phyloP scores from a whole-genome alignment of 2,888 invertebrate genomes.

The Oxytorus armatus region DNA sequence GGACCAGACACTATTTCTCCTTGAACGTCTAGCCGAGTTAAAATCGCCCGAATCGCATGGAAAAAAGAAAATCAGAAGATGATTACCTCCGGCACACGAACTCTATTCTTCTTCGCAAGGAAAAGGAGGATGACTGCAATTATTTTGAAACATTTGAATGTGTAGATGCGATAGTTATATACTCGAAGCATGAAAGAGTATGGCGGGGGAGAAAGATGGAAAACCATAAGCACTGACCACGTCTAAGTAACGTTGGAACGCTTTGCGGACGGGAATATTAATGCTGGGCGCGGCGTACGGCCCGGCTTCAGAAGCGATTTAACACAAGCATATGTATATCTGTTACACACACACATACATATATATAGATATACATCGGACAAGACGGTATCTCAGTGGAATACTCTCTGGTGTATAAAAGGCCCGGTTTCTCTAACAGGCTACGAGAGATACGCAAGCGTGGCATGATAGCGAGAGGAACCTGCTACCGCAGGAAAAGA shows the following conservation, averaged over 20 bases:
- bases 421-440: constrained; percentile 53
- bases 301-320: constrained; percentile 45
- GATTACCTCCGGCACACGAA: background rate
- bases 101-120: background rate
- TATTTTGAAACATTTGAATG: constrained; percentile 6
- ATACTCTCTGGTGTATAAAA: constrained; percentile 19
- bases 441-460: constrained; percentile 52
- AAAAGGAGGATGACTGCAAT: background rate
- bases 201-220: constrained; percentile 6
- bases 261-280: constrained; percentile 57
- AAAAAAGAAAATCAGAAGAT: background rate
- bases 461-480: constrained; percentile 60
- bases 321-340: constrained; percentile 24
- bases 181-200: constrained; percentile 33
- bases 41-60: background rate
- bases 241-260: constrained; percentile 54
- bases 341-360: background rate
- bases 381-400: constrained; percentile 26
- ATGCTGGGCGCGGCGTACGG: constrained; percentile 38
- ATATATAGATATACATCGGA: background rate
- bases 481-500: constrained; percentile 68
- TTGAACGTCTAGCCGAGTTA: background rate
- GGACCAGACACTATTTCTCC: background rate
- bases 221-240: constrained; percentile 49
- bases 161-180: background rate